phyloP scores from a whole-genome alignment of 2,113 vertebrate genomes.

The Athene cunicularia region DNA sequence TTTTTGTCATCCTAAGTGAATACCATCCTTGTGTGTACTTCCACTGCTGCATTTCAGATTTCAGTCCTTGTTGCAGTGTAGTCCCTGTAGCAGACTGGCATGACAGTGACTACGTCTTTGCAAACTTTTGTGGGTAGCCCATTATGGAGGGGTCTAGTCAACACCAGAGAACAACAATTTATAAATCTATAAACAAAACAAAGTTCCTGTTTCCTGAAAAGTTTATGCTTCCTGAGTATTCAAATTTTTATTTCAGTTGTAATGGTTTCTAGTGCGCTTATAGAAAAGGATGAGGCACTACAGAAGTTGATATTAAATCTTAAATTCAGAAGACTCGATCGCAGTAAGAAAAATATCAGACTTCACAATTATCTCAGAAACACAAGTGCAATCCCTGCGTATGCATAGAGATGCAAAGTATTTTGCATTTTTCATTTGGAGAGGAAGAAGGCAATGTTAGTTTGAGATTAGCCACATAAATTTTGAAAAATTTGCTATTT shows the following conservation, averaged over 20 bases:
- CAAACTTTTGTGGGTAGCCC: background rate
- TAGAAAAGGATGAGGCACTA: background rate
- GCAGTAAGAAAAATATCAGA: background rate
- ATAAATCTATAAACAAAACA: background rate
- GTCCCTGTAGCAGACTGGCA: background rate
- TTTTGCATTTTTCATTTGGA: background rate
- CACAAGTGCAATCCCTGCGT: background rate
- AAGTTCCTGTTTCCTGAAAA: background rate
- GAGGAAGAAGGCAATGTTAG: background rate
- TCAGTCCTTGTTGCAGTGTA: background rate
- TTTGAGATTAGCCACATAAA: background rate
- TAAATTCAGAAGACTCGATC: background rate
- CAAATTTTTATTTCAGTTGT: background rate
- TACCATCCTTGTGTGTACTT: background rate
- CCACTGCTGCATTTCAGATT: background rate
- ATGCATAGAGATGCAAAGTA: background rate
- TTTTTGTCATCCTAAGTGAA: background rate
- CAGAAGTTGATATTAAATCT: background rate
- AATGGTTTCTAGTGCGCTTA: background rate
- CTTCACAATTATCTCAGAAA: background rate
- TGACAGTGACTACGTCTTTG: background rate
- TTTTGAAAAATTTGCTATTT: background rate
- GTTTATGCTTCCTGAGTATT: fast-evolving
- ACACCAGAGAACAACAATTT: background rate
- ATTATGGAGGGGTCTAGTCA: background rate